These are phyloP conservation scores for Stigmatopora nigra DNA, from an alignment of 2,113 vertebrate species.

Conservation along the genomic window DNA sequence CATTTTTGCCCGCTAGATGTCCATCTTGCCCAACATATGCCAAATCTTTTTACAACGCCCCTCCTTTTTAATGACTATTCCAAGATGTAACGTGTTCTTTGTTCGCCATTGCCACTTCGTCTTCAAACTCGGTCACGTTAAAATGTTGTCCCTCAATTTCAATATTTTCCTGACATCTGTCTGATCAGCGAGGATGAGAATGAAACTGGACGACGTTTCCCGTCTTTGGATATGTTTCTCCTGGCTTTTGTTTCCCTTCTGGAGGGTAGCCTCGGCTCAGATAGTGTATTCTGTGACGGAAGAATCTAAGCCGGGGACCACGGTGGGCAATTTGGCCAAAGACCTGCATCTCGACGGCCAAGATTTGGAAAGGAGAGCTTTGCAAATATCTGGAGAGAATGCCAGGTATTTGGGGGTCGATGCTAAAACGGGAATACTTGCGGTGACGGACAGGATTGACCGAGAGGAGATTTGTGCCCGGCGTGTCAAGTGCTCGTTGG, in stretches of 20 bases:
- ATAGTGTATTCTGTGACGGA: conserved; percentile 62
- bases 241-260: conserved; percentile 23
- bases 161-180: neutral
- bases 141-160: conserved; percentile 6
- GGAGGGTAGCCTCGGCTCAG: conserved; percentile 38
- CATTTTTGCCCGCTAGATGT: conserved; percentile 31
- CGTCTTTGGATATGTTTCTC: conserved; percentile 34
- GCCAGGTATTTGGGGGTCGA: conserved; percentile 68
- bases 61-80: conserved; percentile 23
- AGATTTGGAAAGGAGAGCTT: conserved; percentile 56
- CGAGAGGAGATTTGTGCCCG: conserved; percentile 72
- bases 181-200: conserved; percentile 11
- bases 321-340: conserved; percentile 67
- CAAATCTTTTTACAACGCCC: neutral
- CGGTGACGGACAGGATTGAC: conserved; percentile 74
- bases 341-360: conserved; percentile 62
- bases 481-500: conserved; percentile 63
- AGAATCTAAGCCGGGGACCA: conserved; percentile 60
- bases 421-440: conserved; percentile 66
- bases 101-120: conserved; percentile 23
- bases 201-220: conserved; percentile 23
- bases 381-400: conserved; percentile 70
- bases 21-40: conserved; percentile 12
- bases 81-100: conserved; percentile 31
- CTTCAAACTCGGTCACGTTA: neutral